Evolutionary conservation across 2,113 vertebrate species (phyloP).

Genomic region (Acanthisitta chloris): DNA sequence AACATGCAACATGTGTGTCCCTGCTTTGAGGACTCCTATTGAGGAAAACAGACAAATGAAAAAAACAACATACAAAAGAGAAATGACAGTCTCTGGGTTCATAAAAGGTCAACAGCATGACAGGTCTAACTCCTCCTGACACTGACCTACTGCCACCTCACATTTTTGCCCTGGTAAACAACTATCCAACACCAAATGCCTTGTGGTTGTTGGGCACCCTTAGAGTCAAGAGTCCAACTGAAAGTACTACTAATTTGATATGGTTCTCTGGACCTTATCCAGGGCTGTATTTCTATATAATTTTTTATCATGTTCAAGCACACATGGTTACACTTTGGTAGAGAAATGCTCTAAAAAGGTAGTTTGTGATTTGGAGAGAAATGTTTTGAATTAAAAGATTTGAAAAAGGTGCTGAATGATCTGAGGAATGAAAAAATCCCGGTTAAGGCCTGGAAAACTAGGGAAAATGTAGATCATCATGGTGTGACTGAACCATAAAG

Average conservation of each 20-base stretch:
- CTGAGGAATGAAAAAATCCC: neutral
- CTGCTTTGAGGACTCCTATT: neutral
- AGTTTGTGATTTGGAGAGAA: neutral
- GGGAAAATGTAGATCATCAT: neutral
- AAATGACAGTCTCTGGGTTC: neutral
- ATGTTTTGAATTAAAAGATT: neutral
- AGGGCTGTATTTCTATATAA: neutral
- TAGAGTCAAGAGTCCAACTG: neutral
- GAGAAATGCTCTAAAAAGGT: neutral
- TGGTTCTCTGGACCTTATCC: neutral
- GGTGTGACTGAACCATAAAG: neutral
- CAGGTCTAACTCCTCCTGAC: neutral
- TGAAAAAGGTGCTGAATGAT: neutral
- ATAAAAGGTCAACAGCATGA: neutral
- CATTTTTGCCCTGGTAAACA: neutral
- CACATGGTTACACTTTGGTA: neutral
- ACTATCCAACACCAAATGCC: neutral
- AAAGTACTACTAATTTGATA: neutral
- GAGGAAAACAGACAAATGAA: neutral
- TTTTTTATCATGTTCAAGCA: neutral
- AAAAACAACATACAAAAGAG: neutral
- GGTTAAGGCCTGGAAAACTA: neutral
- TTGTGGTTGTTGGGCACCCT: fast-evolving
- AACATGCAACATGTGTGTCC: neutral
- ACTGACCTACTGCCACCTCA: neutral